Evolutionary conservation across 2,797 vertebrate genomes (phyloP), one percentile per base, ranked within the genome.

Genomic region (Lemur catta): DNA sequence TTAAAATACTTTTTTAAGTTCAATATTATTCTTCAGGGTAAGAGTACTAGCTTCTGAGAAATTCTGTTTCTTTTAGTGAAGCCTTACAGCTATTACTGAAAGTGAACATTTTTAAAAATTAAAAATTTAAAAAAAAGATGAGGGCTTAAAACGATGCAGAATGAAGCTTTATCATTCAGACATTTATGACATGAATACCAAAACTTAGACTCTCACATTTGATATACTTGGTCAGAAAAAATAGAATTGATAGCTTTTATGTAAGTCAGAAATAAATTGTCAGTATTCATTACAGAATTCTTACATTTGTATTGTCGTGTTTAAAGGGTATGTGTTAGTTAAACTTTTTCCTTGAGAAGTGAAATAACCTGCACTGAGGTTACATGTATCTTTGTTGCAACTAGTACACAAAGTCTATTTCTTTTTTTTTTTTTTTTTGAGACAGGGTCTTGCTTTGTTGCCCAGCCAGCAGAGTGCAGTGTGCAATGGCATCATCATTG

Each of bases 1-100:
- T 84, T 96, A 80, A 97, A 91, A 86, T 91, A 67, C 91, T 75
- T 84, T 81, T 94, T 90, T 63, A 81, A 85, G 8, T 87, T 93
- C 33, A 92, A 15, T 79, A 50, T 93, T 96, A 80, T 82, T 84
- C 18, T 92, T 87, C 6, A 90, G 7, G 17, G 74, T 94, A 80
- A 85, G 84, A 79, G 17, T 41, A 50, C 33, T 91, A 50, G 7
- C 82, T 79, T 67, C 15, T 55, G 69, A 84, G 38, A 74, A 84
- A 65, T 50, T 91, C 41, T 96, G 6, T 75, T 92, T 46, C 57
- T 91, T 86, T 93, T 79, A 79, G 43, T 84, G 59, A 65, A 91
- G 35, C 15, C 14, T 75, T 94, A 65, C 12, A 89, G 24, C 61
- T 90, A n/a, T 93, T 90, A 86, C 33, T 88, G 63, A 91, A 95